Conservation (phyloP, 53 echinoderm and acorn worm species). For the Luidia sarsii region DNA sequence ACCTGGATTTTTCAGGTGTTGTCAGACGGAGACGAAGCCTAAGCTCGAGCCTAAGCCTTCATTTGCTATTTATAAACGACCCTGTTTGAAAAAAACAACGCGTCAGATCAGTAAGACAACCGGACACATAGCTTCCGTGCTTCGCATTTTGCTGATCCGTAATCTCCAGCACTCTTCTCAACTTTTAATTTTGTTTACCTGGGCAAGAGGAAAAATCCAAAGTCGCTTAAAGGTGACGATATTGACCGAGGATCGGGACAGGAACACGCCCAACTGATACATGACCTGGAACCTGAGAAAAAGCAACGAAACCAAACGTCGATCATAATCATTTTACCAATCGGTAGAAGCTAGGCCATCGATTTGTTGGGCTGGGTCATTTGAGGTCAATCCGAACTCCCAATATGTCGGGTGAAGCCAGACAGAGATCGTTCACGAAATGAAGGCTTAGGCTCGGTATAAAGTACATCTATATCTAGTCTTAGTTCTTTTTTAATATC, state of each 20-base stretch:
- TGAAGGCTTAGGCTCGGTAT: background rate
- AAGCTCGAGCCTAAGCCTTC: too few species aligned
- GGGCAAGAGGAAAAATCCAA: slow-evolving; percentile 60
- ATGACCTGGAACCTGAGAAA: slow-evolving; percentile 69
- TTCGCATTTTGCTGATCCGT: too few species aligned
- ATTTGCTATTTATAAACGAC: too few species aligned
- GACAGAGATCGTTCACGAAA: background rate
- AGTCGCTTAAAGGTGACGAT: slow-evolving; percentile 23
- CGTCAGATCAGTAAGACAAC: too few species aligned
- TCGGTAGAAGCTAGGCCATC: background rate
- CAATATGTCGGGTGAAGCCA: background rate
- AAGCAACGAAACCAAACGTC: background rate
- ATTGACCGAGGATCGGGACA: slow-evolving; percentile 64
- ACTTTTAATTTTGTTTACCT: too few species aligned
- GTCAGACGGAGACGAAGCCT: too few species aligned
- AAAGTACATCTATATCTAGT: background rate
- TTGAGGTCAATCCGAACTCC: background rate
- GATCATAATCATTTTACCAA: background rate
- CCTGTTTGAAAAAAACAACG: too few species aligned
- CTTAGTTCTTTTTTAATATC: background rate
- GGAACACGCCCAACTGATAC: slow-evolving; percentile 72
- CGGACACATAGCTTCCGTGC: too few species aligned
- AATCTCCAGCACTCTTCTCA: too few species aligned
- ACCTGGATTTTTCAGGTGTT: too few species aligned
- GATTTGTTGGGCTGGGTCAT: background rate